Percentiles rank a stretch among this genome's conserved stretches.
phyloP scores from a whole-genome alignment of 2,888 invertebrate genomes.

The Ornithoptera priamus region DNA sequence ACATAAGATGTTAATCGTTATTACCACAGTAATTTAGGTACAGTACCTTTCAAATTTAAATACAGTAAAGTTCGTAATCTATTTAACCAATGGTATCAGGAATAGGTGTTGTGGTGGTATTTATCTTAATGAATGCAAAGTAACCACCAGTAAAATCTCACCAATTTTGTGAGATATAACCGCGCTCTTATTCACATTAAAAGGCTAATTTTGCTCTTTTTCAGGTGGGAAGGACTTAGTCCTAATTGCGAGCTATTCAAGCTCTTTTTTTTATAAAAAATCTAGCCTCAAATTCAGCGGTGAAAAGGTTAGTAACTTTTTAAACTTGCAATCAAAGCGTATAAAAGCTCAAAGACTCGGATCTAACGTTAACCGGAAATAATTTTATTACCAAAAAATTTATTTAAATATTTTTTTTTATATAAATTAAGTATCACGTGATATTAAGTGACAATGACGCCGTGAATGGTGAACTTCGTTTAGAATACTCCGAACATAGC shows the following conservation, averaged over 20 bases:
- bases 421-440: no score
- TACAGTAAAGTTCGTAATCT: no score
- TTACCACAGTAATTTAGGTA: no score
- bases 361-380: background rate
- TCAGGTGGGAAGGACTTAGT: background rate
- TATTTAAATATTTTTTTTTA: background rate
- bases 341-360: background rate
- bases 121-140: no score
- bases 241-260: conserved; percentile 1
- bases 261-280: background rate
- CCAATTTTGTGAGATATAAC: background rate
- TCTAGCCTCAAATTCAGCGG: background rate
- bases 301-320: background rate
- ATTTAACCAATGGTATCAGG: no score
- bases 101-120: no score
- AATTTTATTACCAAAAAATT: background rate
- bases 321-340: background rate
- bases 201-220: background rate
- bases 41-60: no score
- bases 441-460: no score
- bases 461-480: no score
- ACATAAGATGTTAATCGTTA: no score
- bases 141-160: no score
- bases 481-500: no score
- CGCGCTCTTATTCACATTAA: background rate